Evolutionary conservation across 2,797 vertebrate genomes (phyloP).

Genomic region (Choloepus didactylus): DNA sequence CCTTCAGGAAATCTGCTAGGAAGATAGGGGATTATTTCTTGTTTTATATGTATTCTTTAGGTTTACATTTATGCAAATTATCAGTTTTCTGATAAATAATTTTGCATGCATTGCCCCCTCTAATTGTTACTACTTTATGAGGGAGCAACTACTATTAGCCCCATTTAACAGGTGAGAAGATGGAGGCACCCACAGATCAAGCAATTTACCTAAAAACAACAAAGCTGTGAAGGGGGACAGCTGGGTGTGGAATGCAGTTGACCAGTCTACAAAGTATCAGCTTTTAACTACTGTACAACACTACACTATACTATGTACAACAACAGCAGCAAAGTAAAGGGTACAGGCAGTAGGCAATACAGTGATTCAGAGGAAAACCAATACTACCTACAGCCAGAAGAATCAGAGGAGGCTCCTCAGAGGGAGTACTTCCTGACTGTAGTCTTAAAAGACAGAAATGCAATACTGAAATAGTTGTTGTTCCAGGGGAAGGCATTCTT

Average conservation of each 20-base stretch:
- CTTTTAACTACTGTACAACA: not conserved
- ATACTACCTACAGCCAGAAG: conserved; percentile 35
- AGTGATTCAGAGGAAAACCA: conserved; percentile 32
- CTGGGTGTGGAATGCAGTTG: not conserved
- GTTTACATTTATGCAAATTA: not conserved
- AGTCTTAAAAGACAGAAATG: conserved; percentile 35
- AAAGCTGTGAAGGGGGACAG: not conserved
- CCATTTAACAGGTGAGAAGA: conserved; percentile 39
- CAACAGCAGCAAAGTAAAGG: not conserved
- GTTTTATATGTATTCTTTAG: not conserved
- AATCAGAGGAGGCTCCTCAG: not conserved
- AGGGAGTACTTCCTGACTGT: not conserved
- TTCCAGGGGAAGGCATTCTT: not conserved
- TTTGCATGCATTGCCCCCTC: not conserved
- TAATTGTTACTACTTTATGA: not conserved
- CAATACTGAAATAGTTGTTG: not conserved
- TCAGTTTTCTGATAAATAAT: not conserved
- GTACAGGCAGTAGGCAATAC: not conserved
- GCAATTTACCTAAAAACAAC: conserved; percentile 14
- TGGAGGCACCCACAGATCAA: not conserved
- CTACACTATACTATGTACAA: not conserved
- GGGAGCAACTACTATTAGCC: not conserved
- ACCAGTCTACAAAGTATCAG: not conserved
- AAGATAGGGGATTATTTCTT: not conserved
- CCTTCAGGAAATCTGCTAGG: conserved; percentile 19